Evolutionary conservation across 2,888 invertebrate species (phyloP), one percentile per base, ranked within the genome.

Genomic region (Zygothrica quintamaculata): DNA sequence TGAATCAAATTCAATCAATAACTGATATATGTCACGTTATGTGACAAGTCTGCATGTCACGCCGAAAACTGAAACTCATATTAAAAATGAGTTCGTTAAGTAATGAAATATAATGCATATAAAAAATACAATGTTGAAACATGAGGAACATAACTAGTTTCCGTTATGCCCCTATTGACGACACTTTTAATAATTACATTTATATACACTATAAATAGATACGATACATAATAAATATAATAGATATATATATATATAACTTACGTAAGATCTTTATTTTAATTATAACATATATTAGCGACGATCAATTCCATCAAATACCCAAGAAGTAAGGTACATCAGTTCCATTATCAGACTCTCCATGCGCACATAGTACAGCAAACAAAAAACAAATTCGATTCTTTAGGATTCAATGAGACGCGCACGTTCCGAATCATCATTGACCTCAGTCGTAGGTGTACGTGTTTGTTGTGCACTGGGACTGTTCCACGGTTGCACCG

Each of bases 401-500:
- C n/a, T 52, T 50, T 71, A 86, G 36, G 85, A 70, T 26, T 73
- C 68, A 31, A 74, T 65, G 3, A 84, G 55, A n/a, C 60, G 84
- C 7, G 62, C 65, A 7, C 68, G 69, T 16, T 78, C 82, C 15
- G 56, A 40, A 3, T 25, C 68, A 22, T 46, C 47, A 4, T 58
- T 36, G 1, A 57, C 42, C 1, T 40, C 34, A 3, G 36, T 33
- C 1, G 12, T 44, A 2, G 31, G 13, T 2, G 15, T 22, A 11
- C 37, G 73, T 4, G 36, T 13, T 12, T 26, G 56, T 37, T 11
- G 18, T 8, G 48, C 8, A 18, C 6, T 25, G 0, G 92, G 92
- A 47, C 92, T 92, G 77, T 95, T 95, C 96, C 96, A 96, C 1
- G 92, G 84, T 80, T 96, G 96, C 3, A 92, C 92, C 61, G 93